Evolutionary conservation across 2,888 invertebrate species (phyloP).

Genomic region (Muscina levida): DNA sequence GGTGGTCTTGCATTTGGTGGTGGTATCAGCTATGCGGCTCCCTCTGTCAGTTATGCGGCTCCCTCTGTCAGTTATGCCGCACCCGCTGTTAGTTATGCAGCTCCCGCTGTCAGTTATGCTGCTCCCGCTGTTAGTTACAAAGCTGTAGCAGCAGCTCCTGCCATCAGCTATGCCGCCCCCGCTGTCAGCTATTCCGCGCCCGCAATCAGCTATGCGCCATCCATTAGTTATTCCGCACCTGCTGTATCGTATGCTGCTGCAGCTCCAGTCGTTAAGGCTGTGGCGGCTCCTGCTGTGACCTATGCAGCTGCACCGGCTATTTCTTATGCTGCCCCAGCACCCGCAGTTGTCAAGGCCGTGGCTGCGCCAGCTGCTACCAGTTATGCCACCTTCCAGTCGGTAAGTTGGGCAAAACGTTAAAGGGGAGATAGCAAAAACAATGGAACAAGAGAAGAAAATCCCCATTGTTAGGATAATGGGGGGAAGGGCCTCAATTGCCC

Average conservation of each 20-base stretch:
- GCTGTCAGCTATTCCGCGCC: constrained; percentile 62
- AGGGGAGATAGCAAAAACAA: no score
- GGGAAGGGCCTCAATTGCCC: no score
- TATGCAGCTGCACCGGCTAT: constrained; percentile 65
- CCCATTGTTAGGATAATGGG: no score
- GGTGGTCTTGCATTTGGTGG: constrained; percentile 8
- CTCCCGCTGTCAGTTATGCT: constrained; percentile 65
- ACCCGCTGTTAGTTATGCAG: constrained; percentile 63
- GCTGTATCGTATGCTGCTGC: constrained; percentile 72
- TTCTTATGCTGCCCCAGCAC: constrained; percentile 55
- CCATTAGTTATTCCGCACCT: constrained; percentile 71
- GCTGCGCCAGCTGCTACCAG: constrained; percentile 82
- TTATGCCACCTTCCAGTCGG: constrained; percentile 82
- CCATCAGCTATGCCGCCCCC: constrained; percentile 70
- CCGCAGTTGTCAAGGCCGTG: constrained; percentile 66
- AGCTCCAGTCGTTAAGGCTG: constrained; percentile 69
- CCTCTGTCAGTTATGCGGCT: constrained; percentile 69
- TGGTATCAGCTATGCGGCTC: constrained; percentile 66
- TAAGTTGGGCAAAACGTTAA: no score
- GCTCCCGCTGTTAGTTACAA: no score
- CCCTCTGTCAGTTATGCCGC: constrained; percentile 66
- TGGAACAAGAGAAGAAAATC: no score
- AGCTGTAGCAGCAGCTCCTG: constrained; percentile 40
- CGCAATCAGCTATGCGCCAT: constrained; percentile 63
- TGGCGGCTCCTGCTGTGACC: constrained; percentile 62